A percentile compares a stretch with the other conserved stretches of the same genome.
phyloP scores from a whole-genome alignment of 2,113 vertebrate species.

The Rhinoderma darwinii region DNA sequence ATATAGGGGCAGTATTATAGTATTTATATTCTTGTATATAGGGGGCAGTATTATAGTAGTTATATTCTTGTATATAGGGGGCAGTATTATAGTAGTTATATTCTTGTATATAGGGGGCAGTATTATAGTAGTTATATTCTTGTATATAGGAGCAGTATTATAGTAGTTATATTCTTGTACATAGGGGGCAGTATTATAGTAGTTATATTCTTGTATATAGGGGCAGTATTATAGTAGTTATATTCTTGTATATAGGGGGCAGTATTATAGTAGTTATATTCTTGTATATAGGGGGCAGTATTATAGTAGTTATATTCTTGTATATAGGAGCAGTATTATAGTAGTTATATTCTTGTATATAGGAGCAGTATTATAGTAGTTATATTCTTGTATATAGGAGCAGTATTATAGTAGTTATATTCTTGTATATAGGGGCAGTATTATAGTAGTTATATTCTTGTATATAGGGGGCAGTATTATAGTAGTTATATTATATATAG shows the following conservation, averaged over 20 bases:
- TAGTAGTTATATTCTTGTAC: background rate
- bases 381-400: too few relatives aligned
- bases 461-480: background rate
- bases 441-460: slow-evolving; percentile 1
- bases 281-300: background rate
- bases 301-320: background rate
- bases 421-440: too few relatives aligned
- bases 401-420: too few relatives aligned
- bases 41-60: slow-evolving; percentile 1
- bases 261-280: background rate
- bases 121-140: background rate
- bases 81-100: slow-evolving; percentile 15
- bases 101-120: background rate
- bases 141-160: background rate
- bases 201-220: background rate
- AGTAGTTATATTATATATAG: background rate
- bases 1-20: slow-evolving; percentile 1
- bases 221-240: background rate
- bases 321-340: too few relatives aligned
- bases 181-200: too few relatives aligned
- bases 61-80: background rate
- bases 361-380: too few relatives aligned
- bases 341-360: too few relatives aligned
- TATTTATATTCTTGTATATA: slow-evolving; percentile 5
- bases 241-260: background rate